phyloP scores from a whole-genome alignment of 2,888 invertebrate genomes.

The Alviniconcha strummeri region DNA sequence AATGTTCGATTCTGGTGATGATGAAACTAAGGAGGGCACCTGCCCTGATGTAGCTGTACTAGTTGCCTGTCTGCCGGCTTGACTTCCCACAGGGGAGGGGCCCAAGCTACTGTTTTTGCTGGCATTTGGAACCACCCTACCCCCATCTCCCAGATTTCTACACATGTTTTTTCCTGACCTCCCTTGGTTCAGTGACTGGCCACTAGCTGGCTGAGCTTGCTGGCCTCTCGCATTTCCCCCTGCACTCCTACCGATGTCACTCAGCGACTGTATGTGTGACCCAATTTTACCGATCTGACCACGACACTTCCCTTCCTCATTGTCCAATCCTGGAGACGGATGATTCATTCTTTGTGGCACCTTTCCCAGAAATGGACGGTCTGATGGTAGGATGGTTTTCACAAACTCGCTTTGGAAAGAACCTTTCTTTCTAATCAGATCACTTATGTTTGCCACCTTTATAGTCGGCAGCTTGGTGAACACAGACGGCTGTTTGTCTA shows the following conservation, averaged over 20 bases:
- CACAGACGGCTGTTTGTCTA: background rate
- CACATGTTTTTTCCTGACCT: conserved; percentile 25
- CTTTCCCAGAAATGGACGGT: conserved; percentile 18
- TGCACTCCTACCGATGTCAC: conserved; percentile 6
- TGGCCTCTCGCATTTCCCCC: conserved; percentile 13
- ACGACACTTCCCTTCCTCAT: conserved; percentile 32
- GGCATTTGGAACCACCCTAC: background rate
- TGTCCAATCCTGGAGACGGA: conserved; percentile 30
- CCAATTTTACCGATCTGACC: conserved; percentile 31
- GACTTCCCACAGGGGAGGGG: background rate
- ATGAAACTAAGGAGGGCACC: background rate
- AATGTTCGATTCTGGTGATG: conserved; percentile 12
- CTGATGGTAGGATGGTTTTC: conserved; percentile 26
- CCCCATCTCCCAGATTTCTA: background rate
- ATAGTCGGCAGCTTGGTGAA: background rate
- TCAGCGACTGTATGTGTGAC: conserved; percentile 23
- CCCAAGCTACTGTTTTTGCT: background rate
- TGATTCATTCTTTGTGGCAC: conserved; percentile 38
- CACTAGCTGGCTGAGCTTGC: conserved; percentile 1
- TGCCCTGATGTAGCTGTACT: background rate
- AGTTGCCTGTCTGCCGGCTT: background rate
- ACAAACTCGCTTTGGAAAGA: conserved; percentile 38
- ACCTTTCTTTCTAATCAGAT: background rate
- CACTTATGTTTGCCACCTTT: conserved; percentile 5
- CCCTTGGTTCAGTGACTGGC: background rate